A percentile compares a stretch with the other conserved stretches of the same genome.
Conservation (phyloP, 2,113 vertebrate species). For the Trichomycterus rosablanca region DNA sequence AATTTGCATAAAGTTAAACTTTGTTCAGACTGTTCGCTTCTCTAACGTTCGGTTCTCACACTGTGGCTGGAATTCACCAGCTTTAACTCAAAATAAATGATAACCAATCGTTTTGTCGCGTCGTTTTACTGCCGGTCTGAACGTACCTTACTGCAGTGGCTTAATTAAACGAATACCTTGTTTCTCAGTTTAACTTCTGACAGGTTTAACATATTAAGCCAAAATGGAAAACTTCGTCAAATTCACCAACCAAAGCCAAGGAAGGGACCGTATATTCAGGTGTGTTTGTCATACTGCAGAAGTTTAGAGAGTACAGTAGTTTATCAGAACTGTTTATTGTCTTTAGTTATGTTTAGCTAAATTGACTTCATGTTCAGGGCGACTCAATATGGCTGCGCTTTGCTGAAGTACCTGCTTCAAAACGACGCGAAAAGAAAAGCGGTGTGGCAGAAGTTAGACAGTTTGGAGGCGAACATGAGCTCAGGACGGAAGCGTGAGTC, state of each 20-base stretch:
- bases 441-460: constrained; percentile 76
- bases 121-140: no score
- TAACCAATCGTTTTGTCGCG: no score
- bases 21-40: no score
- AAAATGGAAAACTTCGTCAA: constrained; percentile 76
- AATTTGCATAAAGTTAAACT: no score
- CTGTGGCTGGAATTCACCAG: no score
- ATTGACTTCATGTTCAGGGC: constrained; percentile 71
- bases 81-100: no score
- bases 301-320: background rate
- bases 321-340: no score
- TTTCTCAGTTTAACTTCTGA: no score
- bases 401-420: constrained; percentile 80
- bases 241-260: constrained; percentile 79
- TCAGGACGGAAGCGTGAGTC: constrained; percentile 90
- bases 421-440: constrained; percentile 67
- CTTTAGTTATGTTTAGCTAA: no score
- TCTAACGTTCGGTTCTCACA: no score
- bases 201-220: background rate
- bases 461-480: constrained; percentile 84
- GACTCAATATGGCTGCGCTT: constrained; percentile 86
- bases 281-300: constrained; percentile 50
- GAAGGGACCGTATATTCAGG: constrained; percentile 86
- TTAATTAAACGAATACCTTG: no score
- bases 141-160: no score